Evolutionary conservation across 2,888 invertebrate species (phyloP), one percentile per base, ranked within the genome.

Genomic region (Pyrochroa serraticornis): DNA sequence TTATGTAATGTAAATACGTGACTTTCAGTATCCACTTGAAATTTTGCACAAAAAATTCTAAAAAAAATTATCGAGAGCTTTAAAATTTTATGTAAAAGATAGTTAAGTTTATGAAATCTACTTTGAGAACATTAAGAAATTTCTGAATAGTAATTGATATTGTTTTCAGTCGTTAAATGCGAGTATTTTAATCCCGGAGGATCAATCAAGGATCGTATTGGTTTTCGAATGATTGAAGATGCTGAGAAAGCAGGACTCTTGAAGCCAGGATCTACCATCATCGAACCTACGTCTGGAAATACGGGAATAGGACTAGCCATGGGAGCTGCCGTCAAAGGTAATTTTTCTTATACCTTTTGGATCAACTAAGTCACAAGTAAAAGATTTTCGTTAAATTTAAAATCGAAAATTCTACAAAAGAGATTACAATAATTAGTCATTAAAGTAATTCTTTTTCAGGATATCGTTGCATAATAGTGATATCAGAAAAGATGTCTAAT

Each of bases 401-500:
- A n/a, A n/a, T n/a, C n/a, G n/a, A n/a, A n/a, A n/a, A n/a, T n/a
- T n/a, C n/a, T n/a, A n/a, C n/a, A n/a, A n/a, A n/a, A n/a, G n/a
- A n/a, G n/a, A n/a, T n/a, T n/a, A n/a, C n/a, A n/a, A n/a, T n/a
- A n/a, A n/a, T n/a, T n/a, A n/a, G n/a, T n/a, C n/a, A n/a, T n/a
- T n/a, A n/a, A n/a, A n/a, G n/a, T n/a, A n/a, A n/a, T n/a, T n/a
- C n/a, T n/a, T 41, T 3, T 3, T 2, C 8, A n/a, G 41, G 97
- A 6, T 99, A 99, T 81, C 88, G 91, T 66, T 97, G 97, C 79
- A 89, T 98, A 49, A 97, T 99, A 75, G 96, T 98, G 0, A 92
- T 99, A 90, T 98, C 99, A 0, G 95, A 97, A 77, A 99, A 98
- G 82, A 99, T 99, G 99, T 97, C 97, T 30, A 91, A 93, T 76